These are phyloP conservation scores for Aspidiotus rigidus DNA, from an alignment of 2,888 invertebrate species.

Conservation along the genomic window DNA sequence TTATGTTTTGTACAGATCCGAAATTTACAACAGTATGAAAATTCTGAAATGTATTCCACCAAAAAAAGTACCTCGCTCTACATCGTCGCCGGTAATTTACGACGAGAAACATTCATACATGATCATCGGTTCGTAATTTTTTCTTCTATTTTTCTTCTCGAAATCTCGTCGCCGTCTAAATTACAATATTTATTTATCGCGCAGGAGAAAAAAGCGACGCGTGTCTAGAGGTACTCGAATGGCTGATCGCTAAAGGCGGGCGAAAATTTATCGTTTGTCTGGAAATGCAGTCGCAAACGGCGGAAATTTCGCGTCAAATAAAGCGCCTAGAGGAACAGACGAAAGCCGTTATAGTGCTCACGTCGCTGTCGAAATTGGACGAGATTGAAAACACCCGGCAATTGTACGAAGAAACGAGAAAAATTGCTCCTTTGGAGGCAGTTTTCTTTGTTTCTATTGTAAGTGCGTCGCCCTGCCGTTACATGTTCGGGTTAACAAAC, in stretches of 20 bases:
- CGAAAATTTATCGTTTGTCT: conserved; percentile 32
- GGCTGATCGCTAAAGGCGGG: conserved; percentile 33
- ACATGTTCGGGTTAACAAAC: too few relatives aligned
- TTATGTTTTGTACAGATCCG: too few relatives aligned
- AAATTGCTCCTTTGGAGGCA: conserved; percentile 27
- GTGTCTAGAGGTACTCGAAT: conserved; percentile 34
- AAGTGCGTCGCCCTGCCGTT: neutral
- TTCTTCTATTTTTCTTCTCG: too few relatives aligned
- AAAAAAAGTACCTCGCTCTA: too few relatives aligned
- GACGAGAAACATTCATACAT: neutral
- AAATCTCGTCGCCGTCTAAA: too few relatives aligned
- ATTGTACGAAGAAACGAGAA: conserved; percentile 17
- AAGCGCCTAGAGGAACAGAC: conserved; percentile 31
- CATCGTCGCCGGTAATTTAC: neutral
- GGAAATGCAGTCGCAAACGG: conserved; percentile 21
- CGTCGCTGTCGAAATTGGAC: conserved; percentile 15
- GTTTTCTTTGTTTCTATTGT: conserved; percentile 26
- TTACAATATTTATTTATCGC: neutral
- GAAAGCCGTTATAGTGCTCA: conserved; percentile 25
- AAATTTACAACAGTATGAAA: neutral
- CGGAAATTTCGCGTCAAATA: conserved; percentile 32
- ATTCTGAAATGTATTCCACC: neutral
- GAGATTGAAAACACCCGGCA: conserved; percentile 11
- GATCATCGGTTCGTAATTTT: neutral
- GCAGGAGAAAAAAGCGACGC: conserved; percentile 15